phyloP scores from a whole-genome alignment of 2,113 vertebrate genomes.

The Chrysochloris asiatica region DNA sequence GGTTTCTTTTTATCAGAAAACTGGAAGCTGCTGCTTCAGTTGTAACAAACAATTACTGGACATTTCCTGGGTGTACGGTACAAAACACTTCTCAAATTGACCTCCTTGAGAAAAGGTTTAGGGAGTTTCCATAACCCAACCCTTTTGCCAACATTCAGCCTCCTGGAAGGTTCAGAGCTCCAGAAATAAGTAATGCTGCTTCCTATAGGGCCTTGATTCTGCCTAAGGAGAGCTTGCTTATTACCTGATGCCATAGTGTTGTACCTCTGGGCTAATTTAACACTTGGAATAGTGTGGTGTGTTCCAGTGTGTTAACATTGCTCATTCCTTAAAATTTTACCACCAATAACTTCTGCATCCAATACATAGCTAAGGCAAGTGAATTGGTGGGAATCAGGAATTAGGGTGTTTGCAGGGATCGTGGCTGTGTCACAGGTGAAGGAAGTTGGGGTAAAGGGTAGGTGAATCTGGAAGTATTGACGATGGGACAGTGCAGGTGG shows the following conservation, averaged over 20 bases:
- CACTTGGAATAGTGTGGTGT: not conserved
- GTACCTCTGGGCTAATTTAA: not conserved
- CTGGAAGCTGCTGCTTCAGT: not conserved
- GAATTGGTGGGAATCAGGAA: not conserved
- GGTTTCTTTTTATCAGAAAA: conserved; percentile 20
- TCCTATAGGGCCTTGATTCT: not conserved
- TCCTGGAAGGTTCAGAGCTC: not conserved
- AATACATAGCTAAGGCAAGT: not conserved
- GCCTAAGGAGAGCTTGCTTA: not conserved
- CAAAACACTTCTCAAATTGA: not conserved
- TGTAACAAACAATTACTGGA: not conserved
- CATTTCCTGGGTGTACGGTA: not conserved
- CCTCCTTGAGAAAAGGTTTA: not conserved
- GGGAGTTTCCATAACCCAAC: not conserved
- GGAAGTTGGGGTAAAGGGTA: not conserved
- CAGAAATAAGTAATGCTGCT: not conserved
- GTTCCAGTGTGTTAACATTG: not conserved
- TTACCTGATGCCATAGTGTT: not conserved
- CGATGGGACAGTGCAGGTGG: not conserved
- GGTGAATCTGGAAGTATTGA: not conserved
- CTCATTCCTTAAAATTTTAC: not conserved
- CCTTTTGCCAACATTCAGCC: not conserved
- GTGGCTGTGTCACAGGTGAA: not conserved
- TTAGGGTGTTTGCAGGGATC: not conserved
- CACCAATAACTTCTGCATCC: not conserved